These are phyloP conservation scores for Drosophila recens DNA, from an alignment of 2,888 invertebrate species.

Conservation along the genomic window DNA sequence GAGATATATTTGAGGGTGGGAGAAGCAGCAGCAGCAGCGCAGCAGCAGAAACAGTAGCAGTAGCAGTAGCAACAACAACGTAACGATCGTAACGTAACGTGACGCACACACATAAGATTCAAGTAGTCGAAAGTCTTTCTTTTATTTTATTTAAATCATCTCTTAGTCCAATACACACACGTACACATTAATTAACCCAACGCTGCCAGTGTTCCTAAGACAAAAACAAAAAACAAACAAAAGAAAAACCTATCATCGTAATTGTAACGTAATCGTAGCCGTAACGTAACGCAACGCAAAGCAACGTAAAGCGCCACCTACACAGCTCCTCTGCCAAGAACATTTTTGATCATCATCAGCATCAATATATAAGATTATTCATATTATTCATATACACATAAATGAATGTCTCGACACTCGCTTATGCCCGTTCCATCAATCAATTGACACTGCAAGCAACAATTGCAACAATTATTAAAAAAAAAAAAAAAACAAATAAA, in stretches of 20 bases:
- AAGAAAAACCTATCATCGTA: conserved; percentile 36
- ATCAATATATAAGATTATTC: conserved; percentile 10
- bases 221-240: conserved; percentile 48
- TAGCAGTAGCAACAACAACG: conserved; percentile 40
- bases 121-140: conserved; percentile 44
- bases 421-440: conserved; percentile 28
- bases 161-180: conserved; percentile 61
- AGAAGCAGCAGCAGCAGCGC: conserved; percentile 51
- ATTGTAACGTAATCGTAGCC: conserved; percentile 46
- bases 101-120: conserved; percentile 34
- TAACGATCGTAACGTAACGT: conserved; percentile 46
- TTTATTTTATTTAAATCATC: conserved; percentile 27
- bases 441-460: conserved; percentile 39
- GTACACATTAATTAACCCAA: conserved; percentile 65
- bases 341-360: conserved; percentile 47
- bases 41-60: conserved; percentile 42
- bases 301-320: conserved; percentile 45
- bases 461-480: conserved; percentile 20
- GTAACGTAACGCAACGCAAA: conserved; percentile 49
- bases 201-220: conserved; percentile 81
- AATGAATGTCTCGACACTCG: conserved; percentile 9
- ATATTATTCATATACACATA: conserved; percentile 5
- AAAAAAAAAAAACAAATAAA: no score
- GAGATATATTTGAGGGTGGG: conserved; percentile 42
- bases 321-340: conserved; percentile 66